Base-by-base conservation (phyloP, 2,888 invertebrate species). In the Caenorhabditis macrosperma region DNA sequence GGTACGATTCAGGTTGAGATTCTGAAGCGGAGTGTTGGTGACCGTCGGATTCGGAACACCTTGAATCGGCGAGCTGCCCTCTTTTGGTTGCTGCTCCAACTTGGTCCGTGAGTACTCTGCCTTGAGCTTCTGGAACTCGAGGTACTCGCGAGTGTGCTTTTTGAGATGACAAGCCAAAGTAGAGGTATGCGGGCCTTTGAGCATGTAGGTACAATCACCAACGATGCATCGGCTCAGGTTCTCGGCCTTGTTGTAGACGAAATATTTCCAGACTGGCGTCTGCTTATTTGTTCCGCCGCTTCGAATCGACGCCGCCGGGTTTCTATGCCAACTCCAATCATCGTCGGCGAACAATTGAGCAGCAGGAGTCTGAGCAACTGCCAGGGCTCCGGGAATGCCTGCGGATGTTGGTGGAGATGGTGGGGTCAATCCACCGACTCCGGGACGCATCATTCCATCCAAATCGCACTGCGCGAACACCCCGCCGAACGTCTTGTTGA, bases 251-350 rank as follows among this genome's bases (percentile, higher is more conserved):
- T 88, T 90, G 69, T 89, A 89, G 26, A 89, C 89, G 60, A 89
- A 89, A 68, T 89, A 89, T 74, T 89, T 89, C 89, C 89, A 89
- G n/a, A 89, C 89, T 9, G 89, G 89, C n/a, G 89, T 89, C 68
- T 89, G 89, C 63, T 89, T 89, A 75, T 89, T 89, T 4, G 89
- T 89, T 41, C 89, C 89, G 10, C 89, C 89, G 28, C 86, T 86
- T 17, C 89, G 83, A 52, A 89, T 90, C 7, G 90, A 86, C 0
- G 89, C 89, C 2, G 90, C 90, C 24, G 89, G 89, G 60, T 89
- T 89, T 2, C 89, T 85, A 67, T 89, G 89, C 89, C 89, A 89
- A 33, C 85, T 86, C 89, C 89, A 89, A 68, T 89, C 89, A 72
- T 87, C 86, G 60, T 72, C 82, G 9, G 82, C 69, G 64, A 89